These are phyloP conservation scores for Macrosiphum euphorbiae DNA, from an alignment of 2,888 invertebrate genomes.

Conservation along the genomic window DNA sequence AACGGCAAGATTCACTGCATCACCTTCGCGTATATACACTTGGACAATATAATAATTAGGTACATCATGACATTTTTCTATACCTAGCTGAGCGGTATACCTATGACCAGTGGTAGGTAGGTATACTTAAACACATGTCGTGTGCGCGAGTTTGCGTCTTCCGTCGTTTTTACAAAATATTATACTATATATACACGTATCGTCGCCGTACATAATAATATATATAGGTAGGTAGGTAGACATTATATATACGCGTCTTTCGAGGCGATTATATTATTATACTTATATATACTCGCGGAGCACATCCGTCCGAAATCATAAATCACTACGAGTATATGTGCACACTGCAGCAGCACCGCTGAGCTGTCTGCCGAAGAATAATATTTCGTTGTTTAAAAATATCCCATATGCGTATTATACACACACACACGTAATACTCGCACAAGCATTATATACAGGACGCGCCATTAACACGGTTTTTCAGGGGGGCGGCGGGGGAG, in stretches of 20 bases:
- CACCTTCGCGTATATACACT: no score
- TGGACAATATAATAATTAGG: no score
- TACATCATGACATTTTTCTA: no score
- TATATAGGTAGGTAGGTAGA: background rate
- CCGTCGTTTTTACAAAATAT: conserved; percentile 46
- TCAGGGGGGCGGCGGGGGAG: conserved; percentile 15
- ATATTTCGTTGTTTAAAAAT: conserved; percentile 61
- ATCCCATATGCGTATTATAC: conserved; percentile 24
- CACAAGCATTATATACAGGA: background rate
- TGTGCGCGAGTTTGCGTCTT: conserved; percentile 16
- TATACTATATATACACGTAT: background rate
- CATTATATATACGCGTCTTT: background rate
- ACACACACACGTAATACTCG: background rate
- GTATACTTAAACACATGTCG: background rate
- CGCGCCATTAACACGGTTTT: conserved; percentile 64
- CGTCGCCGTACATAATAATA: background rate
- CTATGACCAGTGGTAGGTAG: no score
- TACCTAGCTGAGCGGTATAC: no score
- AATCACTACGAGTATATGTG: background rate
- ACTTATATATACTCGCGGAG: conserved; percentile 2
- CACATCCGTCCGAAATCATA: conserved; percentile 55
- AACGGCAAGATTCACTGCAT: no score
- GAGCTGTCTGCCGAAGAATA: conserved; percentile 60
- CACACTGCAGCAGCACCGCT: background rate
- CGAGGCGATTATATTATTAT: background rate